These are phyloP conservation scores for Parnassius apollo DNA, from an alignment of 2,888 invertebrate species.

Conservation along the genomic window DNA sequence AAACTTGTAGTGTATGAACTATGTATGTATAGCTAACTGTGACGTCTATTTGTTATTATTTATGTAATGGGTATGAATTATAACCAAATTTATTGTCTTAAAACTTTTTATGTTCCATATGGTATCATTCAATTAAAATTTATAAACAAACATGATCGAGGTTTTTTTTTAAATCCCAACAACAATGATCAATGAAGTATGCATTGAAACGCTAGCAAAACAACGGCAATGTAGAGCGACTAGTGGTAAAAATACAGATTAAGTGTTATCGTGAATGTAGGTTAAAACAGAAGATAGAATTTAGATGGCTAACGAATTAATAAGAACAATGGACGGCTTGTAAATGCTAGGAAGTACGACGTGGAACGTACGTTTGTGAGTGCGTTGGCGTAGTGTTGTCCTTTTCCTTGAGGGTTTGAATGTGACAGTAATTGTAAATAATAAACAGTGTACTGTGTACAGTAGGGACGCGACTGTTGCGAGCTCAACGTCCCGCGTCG, in stretches of 20 bases:
- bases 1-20: too few species aligned
- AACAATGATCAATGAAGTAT: not conserved
- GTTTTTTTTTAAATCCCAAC: not conserved
- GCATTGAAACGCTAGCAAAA: not conserved
- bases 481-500: conserved; percentile 59
- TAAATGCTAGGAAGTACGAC: conserved; percentile 14
- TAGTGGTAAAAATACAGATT: conserved; percentile 39
- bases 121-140: not conserved
- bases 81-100: too few species aligned
- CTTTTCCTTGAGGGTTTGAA: conserved; percentile 51
- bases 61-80: too few species aligned
- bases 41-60: too few species aligned
- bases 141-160: not conserved
- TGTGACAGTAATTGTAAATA: conserved; percentile 60
- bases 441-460: conserved; percentile 59
- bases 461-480: conserved; percentile 39
- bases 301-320: conserved; percentile 34
- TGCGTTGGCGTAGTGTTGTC: conserved; percentile 52
- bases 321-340: conserved; percentile 23
- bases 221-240: conserved; percentile 20
- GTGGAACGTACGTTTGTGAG: conserved; percentile 53
- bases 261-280: conserved; percentile 43
- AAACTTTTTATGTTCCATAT: too few species aligned
- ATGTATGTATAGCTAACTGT: too few species aligned
- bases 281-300: conserved; percentile 45